A percentile compares a stretch with the other conserved stretches of the same genome.
These are phyloP conservation scores for Gastrophysa polygoni DNA, from an alignment of 2,888 invertebrate species.

Conservation along the genomic window DNA sequence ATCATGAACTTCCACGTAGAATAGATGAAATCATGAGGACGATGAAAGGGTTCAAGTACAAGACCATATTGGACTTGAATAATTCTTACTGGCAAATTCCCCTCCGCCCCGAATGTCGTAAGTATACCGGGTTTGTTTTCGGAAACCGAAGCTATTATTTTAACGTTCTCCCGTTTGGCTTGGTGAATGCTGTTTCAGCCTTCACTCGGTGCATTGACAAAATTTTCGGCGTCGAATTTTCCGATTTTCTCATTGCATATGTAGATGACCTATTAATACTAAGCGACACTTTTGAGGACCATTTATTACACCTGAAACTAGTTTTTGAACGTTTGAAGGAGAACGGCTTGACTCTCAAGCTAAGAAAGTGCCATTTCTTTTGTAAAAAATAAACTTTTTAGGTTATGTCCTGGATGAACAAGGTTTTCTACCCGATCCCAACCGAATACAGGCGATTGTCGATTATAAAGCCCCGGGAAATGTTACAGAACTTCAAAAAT, in stretches of 20 bases:
- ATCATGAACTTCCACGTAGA: conserved; percentile 36
- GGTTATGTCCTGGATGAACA: conserved; percentile 7
- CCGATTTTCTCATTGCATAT: conserved; percentile 1
- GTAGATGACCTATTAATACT: conserved; percentile 17
- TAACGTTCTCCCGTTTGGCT: conserved; percentile 11
- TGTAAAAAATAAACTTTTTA: neutral
- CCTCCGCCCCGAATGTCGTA: conserved; percentile 7
- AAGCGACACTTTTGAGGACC: neutral
- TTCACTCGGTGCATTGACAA: conserved; percentile 8
- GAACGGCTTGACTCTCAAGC: conserved; percentile 13
- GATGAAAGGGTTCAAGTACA: neutral
- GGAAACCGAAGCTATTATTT: conserved; percentile 11
- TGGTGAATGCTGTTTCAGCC: conserved; percentile 10
- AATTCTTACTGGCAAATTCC: conserved; percentile 19
- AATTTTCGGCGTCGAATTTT: conserved; percentile 5
- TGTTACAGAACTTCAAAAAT: conserved; percentile 14
- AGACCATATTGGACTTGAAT: conserved; percentile 9
- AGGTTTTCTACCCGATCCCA: conserved; percentile 13
- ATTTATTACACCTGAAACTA: conserved; percentile 5
- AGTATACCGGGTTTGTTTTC: conserved; percentile 23
- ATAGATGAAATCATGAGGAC: conserved; percentile 10
- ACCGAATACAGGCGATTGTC: conserved; percentile 12
- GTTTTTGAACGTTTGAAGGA: conserved; percentile 8
- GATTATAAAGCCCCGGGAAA: conserved; percentile 19
- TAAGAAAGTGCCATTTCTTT: conserved; percentile 15